Evolutionary conservation across 2,888 invertebrate species (phyloP).

Genomic region (Dryobota labecula): DNA sequence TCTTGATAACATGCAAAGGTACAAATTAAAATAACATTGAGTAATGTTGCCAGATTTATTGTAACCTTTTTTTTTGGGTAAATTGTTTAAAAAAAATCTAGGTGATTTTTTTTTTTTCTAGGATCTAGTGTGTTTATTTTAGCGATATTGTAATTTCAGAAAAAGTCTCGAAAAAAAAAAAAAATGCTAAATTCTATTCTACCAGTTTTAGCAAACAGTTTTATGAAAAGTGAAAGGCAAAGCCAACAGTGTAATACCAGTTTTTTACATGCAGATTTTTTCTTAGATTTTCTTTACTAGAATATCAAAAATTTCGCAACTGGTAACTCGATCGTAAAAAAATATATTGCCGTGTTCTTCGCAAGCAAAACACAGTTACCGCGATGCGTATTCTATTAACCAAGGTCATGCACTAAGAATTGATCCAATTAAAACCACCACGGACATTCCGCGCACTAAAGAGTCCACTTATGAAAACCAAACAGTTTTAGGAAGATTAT

Average conservation of each 20-base stretch:
- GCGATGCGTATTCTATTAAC: constrained; percentile 66
- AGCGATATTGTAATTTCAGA: not conserved
- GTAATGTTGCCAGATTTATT: constrained; percentile 37
- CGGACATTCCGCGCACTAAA: constrained; percentile 33
- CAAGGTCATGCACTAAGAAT: constrained; percentile 66
- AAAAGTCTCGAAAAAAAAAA: not conserved
- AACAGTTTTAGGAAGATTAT: constrained; percentile 14
- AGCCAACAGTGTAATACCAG: constrained; percentile 1
- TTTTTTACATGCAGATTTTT: constrained; percentile 6
- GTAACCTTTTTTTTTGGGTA: constrained; percentile 15
- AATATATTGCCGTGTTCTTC: constrained; percentile 43
- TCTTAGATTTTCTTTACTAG: not conserved
- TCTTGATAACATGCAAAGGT: constrained; percentile 29
- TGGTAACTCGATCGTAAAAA: constrained; percentile 56
- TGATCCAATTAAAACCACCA: constrained; percentile 66
- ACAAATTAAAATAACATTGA: constrained; percentile 46
- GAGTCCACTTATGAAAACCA: constrained; percentile 21
- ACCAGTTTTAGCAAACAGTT: constrained; percentile 5
- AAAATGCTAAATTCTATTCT: not conserved
- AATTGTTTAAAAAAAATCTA: not conserved
- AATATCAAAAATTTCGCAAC: constrained; percentile 35
- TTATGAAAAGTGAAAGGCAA: constrained; percentile 47
- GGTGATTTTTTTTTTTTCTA: not conserved
- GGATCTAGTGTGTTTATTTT: not conserved
- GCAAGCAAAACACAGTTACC: constrained; percentile 49